phyloP scores from a whole-genome alignment of 2,888 invertebrate genomes.

The Cancer borealis region DNA sequence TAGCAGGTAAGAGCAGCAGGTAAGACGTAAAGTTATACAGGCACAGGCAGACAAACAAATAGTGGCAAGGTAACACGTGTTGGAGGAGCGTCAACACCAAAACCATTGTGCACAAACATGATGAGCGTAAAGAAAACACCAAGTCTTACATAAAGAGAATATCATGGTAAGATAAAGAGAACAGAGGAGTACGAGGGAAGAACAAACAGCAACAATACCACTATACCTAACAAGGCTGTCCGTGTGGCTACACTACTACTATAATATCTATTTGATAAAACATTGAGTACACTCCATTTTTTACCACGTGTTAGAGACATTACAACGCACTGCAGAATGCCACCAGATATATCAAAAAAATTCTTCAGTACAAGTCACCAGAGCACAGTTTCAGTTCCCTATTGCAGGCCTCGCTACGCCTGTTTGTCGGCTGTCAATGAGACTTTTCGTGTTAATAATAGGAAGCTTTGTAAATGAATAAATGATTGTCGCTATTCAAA shows the following conservation, averaged over 20 bases:
- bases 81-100: not conserved
- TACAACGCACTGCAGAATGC: not conserved
- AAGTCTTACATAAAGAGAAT: not conserved
- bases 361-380: not conserved
- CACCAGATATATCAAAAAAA: not conserved
- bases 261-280: too few relatives aligned
- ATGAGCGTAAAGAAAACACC: not conserved
- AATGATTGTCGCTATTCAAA: not conserved
- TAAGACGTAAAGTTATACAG: not conserved
- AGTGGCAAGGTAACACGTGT: not conserved
- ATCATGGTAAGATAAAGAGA: not conserved
- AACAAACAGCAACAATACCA: not conserved
- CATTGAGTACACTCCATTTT: too few relatives aligned
- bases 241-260: too few relatives aligned
- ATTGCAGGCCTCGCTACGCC: not conserved
- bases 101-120: not conserved
- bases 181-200: not conserved
- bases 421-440: not conserved
- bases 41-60: not conserved
- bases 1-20: not conserved
- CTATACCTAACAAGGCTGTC: not conserved
- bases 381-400: not conserved
- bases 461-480: not conserved
- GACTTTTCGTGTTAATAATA: not conserved
- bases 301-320: not conserved